Base-by-base conservation (phyloP, 2,888 invertebrate genomes). In the Nasonia oneida region DNA sequence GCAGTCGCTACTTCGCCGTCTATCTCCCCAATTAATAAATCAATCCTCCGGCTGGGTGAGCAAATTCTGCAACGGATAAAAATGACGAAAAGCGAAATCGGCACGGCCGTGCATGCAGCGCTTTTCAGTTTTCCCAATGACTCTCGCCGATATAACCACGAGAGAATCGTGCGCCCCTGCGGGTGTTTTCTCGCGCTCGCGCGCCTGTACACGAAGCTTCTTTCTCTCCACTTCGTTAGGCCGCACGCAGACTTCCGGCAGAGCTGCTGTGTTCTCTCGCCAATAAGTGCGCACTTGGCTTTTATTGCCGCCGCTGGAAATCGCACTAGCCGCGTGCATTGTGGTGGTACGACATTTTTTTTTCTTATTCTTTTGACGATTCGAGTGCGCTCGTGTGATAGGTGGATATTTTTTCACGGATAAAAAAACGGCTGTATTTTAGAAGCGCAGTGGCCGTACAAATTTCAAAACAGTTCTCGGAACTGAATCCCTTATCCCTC, bases 271-370 rank as follows among this genome's bases (percentile, higher is more conserved):
- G 33, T 47, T 64, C 79, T 70, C 67, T 57, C 80, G 73, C 76
- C 86, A 83, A 86, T 83, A 83, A 86, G 71, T 71, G 79, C 86
- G 86, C 80, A 83, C 86, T 86, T 86, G 71, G 75, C 70, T 80
- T 86, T 86, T 80, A 86, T 86, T 86, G 79, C 82, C 79, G 57
- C 67, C 61, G 74, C 74, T 82, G 70, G 75, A 75, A 76, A 81
- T 84, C 83, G 47, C 80, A 57, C 75, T 37, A 37, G 64, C 14
- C 81, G n/a, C 8, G 15, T 10, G 42, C 8, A 42, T 42, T 42
- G 42, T 8, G 42, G 42, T 42, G 42, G 50, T 15, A 18, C 53
- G 53, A 53, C 53, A 53, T 5, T 53, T 53, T 18, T 18, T 53
- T 53, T 15, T 15, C 29, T 29, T 29, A 29, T 39, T 39, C 39